These are phyloP conservation scores for Monomorium pharaonis DNA, from an alignment of 1,140 invertebrate genomes.

Conservation along the genomic window DNA sequence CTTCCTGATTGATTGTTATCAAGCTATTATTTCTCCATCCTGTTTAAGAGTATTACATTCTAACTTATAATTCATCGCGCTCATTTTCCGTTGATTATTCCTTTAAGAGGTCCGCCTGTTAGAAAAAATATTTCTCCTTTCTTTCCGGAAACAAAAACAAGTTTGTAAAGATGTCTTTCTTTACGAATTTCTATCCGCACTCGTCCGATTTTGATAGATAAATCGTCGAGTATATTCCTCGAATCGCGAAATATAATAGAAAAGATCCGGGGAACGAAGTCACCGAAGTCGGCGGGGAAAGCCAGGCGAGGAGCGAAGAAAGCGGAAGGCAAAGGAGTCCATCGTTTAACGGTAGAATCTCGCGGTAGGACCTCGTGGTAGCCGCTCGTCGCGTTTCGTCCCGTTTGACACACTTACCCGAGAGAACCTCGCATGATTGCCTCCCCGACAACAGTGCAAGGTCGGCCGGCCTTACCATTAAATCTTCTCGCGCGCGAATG, in stretches of 20 bases:
- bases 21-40: background rate
- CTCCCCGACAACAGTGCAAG: constrained; percentile 71
- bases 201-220: background rate
- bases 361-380: constrained; percentile 62
- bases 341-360: constrained; percentile 75
- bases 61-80: background rate
- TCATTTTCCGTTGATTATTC: background rate
- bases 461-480: constrained; percentile 67
- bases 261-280: constrained; percentile 6
- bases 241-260: constrained; percentile 8
- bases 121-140: background rate
- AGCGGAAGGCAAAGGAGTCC: constrained; percentile 73
- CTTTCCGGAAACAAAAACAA: background rate
- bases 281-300: constrained; percentile 56
- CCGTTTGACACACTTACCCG: constrained; percentile 74
- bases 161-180: too few relatives aligned
- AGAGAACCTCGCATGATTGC: constrained; percentile 65
- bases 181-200: background rate
- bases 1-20: too few relatives aligned
- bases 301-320: constrained; percentile 57
- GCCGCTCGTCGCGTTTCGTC: constrained; percentile 63
- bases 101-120: background rate
- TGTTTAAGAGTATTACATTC: background rate
- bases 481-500: constrained; percentile 56
- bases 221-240: background rate